Conservation (phyloP, 2,113 vertebrate genomes). For the Colaptes auratus region DNA sequence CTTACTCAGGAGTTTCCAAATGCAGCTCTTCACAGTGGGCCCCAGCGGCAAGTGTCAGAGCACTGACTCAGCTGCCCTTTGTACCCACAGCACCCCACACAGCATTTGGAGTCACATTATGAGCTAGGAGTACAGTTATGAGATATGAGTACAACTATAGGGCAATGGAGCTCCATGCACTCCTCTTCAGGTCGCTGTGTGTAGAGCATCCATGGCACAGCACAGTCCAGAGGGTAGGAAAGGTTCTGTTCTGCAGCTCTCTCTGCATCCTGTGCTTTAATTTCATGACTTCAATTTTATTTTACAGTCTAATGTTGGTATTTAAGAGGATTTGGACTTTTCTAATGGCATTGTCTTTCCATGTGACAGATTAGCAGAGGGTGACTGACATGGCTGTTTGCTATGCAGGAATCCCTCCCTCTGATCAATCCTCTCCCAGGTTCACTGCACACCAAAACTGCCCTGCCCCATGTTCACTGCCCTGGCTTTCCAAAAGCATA, state of each 20-base stretch:
- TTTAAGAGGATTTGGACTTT: conserved; percentile 72
- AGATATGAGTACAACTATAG: background rate
- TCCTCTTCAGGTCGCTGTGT: rapidly evolving
- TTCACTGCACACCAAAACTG: background rate
- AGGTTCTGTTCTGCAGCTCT: background rate
- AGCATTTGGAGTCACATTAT: background rate
- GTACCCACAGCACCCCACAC: rapidly evolving
- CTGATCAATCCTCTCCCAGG: background rate
- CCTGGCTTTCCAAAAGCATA: background rate
- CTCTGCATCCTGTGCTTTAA: background rate
- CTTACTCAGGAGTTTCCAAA: background rate
- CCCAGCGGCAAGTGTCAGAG: background rate
- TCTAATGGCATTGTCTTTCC: conserved; percentile 57
- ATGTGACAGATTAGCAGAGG: conserved; percentile 35
- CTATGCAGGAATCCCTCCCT: background rate
- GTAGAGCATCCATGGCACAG: background rate
- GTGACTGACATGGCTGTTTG: conserved; percentile 4
- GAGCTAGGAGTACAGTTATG: background rate
- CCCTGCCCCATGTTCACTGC: background rate
- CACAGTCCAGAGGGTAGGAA: background rate
- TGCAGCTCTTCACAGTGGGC: background rate
- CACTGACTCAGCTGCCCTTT: background rate
- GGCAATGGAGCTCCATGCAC: background rate
- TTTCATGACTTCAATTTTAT: conserved; percentile 49
- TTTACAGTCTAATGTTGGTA: conserved; percentile 33